Evolutionary conservation across 2,797 vertebrate species (phyloP).

Genomic region (Hipposideros larvatus): DNA sequence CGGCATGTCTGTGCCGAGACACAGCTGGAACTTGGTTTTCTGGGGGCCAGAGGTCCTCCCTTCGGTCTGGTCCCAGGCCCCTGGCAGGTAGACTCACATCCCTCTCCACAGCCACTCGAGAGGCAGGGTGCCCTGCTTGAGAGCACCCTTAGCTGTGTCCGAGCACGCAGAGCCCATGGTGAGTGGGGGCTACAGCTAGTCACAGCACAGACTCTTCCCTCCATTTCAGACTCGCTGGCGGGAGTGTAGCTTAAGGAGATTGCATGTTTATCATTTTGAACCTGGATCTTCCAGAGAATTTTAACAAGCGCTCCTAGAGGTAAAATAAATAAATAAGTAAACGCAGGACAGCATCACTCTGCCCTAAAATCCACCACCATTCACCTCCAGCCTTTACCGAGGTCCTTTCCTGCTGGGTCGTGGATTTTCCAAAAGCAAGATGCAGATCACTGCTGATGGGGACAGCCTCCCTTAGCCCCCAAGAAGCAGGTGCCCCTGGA

Average conservation of each 20-base stretch:
- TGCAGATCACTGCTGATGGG: not conserved
- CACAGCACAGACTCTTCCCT: not conserved
- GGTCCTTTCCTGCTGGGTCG: not conserved
- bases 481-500: not conserved
- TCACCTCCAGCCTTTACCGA: no score
- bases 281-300: not conserved
- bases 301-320: not conserved
- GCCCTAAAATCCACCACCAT: not conserved
- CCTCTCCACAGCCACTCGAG: not conserved
- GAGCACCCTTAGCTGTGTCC: accelerated
- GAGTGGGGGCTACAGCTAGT: not conserved
- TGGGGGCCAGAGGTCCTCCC: not conserved
- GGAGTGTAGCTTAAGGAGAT: not conserved
- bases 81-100: not conserved
- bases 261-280: not conserved
- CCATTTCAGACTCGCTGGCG: not conserved
- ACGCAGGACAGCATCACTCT: no score
- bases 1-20: not conserved
- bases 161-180: not conserved
- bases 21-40: not conserved
- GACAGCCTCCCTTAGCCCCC: not conserved
- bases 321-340: no score
- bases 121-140: not conserved
- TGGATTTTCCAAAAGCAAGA: not conserved
- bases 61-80: not conserved